A percentile compares a stretch with the other conserved stretches of the same genome.
These are phyloP conservation scores for Andrena praecox DNA, from an alignment of 2,888 invertebrate genomes.

Conservation along the genomic window DNA sequence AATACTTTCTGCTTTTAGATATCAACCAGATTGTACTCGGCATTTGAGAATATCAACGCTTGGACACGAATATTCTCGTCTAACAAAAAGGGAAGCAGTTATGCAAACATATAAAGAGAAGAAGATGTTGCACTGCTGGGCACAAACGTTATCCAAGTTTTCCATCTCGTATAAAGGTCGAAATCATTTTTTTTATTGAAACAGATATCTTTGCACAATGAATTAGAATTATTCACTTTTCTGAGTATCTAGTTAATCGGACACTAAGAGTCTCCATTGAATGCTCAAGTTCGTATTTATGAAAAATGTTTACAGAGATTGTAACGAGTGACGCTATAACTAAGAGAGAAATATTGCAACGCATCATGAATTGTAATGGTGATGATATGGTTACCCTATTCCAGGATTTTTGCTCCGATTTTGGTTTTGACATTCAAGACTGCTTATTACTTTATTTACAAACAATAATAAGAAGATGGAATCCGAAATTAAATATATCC, in stretches of 20 bases:
- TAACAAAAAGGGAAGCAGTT: conserved; percentile 64
- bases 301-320: conserved; percentile 73
- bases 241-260: no score
- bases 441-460: conserved; percentile 83
- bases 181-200: background rate
- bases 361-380: conserved; percentile 74
- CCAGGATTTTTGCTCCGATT: conserved; percentile 85
- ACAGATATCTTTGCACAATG: background rate
- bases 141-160: conserved; percentile 76
- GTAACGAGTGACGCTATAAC: conserved; percentile 73
- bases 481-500: conserved; percentile 77
- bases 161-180: conserved; percentile 81
- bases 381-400: conserved; percentile 78
- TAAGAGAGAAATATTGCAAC: conserved; percentile 77
- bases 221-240: no score
- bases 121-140: conserved; percentile 79
- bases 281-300: background rate
- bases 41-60: conserved; percentile 75
- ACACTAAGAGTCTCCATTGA: no score
- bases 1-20: conserved; percentile 53
- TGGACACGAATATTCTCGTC: conserved; percentile 77
- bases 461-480: conserved; percentile 84
- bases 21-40: conserved; percentile 69
- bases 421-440: conserved; percentile 82
- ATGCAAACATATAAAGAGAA: conserved; percentile 67